A percentile compares a stretch with the other conserved stretches of the same genome.
phyloP scores from a whole-genome alignment of 2,888 invertebrate species.

The Tiliacea aurago region DNA sequence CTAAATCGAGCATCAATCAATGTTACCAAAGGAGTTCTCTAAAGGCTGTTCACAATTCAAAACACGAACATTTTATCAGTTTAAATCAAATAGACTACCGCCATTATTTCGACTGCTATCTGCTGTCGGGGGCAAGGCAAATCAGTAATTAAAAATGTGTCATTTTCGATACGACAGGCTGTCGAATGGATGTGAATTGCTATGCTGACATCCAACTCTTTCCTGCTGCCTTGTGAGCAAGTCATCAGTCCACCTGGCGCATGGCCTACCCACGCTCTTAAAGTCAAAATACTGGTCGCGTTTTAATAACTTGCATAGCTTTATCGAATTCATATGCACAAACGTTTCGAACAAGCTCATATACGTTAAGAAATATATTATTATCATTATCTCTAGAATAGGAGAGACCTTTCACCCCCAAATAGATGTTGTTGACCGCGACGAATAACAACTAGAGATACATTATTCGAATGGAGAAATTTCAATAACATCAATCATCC shows the following conservation, averaged over 20 bases:
- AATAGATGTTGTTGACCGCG: conserved; percentile 60
- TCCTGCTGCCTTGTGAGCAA: not conserved
- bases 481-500: not conserved
- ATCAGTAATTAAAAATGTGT: too few species aligned
- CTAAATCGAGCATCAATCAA: too few species aligned
- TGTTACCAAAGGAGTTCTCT: too few species aligned
- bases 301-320: not conserved
- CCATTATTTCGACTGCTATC: too few species aligned
- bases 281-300: too few species aligned
- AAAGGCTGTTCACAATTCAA: too few species aligned
- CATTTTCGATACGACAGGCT: too few species aligned
- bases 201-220: not conserved
- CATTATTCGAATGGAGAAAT: conserved; percentile 9
- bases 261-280: not conserved
- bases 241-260: not conserved
- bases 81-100: too few species aligned
- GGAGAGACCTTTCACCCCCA: conserved; percentile 59
- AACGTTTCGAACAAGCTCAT: not conserved
- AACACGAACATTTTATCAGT: too few species aligned
- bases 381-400: conserved; percentile 45
- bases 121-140: too few species aligned
- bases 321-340: not conserved
- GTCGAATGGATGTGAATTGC: too few species aligned
- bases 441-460: conserved; percentile 41
- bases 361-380: conserved; percentile 10